These are phyloP conservation scores for Ochropleura plecta DNA, from an alignment of 2,888 invertebrate species.

Conservation along the genomic window DNA sequence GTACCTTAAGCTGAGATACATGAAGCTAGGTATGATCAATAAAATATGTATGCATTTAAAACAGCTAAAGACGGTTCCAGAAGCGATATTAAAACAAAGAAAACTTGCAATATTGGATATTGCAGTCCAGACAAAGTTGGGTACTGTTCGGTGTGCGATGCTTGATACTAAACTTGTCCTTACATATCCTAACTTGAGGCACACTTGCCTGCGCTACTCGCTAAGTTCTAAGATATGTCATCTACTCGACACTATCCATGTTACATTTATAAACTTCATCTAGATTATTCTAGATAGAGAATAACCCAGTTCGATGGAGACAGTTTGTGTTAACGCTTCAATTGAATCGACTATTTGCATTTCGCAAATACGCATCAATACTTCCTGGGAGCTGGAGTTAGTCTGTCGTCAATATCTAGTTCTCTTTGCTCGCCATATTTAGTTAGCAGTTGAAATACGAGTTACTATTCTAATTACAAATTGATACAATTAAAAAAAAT, in stretches of 20 bases:
- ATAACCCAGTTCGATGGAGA: conserved; percentile 28
- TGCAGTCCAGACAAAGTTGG: conserved; percentile 35
- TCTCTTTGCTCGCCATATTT: background rate
- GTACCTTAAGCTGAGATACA: conserved; percentile 27
- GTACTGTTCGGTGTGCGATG: conserved; percentile 19
- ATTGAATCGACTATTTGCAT: conserved; percentile 28
- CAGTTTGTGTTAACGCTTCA: conserved; percentile 17
- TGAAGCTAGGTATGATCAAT: conserved; percentile 29
- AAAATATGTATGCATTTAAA: conserved; percentile 37
- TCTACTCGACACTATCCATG: conserved; percentile 37
- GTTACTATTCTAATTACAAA: background rate
- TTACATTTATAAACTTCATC: conserved; percentile 38
- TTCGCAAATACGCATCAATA: conserved; percentile 10
- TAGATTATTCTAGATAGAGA: conserved; percentile 36
- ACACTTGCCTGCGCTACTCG: conserved; percentile 33
- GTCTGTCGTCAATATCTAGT: conserved; percentile 4
- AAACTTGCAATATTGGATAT: conserved; percentile 44
- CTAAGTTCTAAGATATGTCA: conserved; percentile 45
- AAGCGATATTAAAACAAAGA: conserved; percentile 37
- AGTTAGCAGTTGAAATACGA: background rate
- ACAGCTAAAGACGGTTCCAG: conserved; percentile 10
- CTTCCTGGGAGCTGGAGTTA: conserved; percentile 6
- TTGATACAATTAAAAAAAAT: background rate
- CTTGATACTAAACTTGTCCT: conserved; percentile 45
- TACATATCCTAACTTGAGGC: conserved; percentile 33